Base-by-base conservation (phyloP, 2,113 vertebrate genomes). In the Rhynchomys soricoides region DNA sequence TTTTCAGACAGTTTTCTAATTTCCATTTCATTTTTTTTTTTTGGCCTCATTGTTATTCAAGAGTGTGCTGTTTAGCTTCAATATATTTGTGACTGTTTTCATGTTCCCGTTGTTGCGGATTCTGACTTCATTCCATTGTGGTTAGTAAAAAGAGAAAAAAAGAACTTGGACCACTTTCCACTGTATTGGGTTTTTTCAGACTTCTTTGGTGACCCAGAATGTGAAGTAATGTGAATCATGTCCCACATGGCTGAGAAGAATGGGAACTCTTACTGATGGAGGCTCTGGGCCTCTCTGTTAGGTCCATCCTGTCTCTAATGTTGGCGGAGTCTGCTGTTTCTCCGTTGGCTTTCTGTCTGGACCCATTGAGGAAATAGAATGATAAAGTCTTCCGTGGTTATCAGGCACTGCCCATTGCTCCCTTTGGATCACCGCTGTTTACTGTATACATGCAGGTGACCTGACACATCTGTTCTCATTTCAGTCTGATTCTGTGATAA, bases 51-150 rank as follows among this genome's bases (percentile, higher is more conserved):
- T 55, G 45, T 31, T 59, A 31, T 70, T 89, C 75, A 74, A 83
- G 66, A 57, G 89, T 62, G 77, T 50, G 29, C 52, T 94, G 83
- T 92, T 83, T 94, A 89, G n/a, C 82, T 74, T 94, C 92, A 73
- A 26, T 34, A 62, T 43, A 70, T 52, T 68, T 71, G 40, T 77
- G 66, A 70, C 74, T 68, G 59, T 52, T 81, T 82, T 66, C 75
- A 21, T 68, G 74, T 82, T 91, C 57, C 68, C 57, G 75, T 83
- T 94, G 89, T 88, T 48, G 19, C 26, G 29, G 70, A 91, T 89
- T 57, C 93, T 91, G 52, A 19, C 43, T 59, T 89, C 93, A 45
- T 89, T 91, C 68, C 59, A 77, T 22, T 68, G 83, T 45, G 50
- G 50, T 83, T 83, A 43, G 77, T 19, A 29, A 26, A 75, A 75